Conservation (phyloP, 1,140 invertebrate species). For the Battus philenor region DNA sequence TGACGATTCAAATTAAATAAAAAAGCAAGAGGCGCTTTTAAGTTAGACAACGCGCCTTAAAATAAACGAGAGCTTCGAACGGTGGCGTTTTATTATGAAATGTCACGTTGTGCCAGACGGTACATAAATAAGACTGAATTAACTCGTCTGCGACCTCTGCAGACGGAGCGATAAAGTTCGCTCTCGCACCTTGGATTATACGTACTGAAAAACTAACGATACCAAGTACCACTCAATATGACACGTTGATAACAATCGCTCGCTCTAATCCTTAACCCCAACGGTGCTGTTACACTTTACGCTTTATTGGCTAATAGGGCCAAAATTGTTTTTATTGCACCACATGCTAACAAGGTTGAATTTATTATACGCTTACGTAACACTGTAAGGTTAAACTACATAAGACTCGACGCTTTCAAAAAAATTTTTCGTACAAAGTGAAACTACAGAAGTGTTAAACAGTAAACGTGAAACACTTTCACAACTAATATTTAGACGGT, state of each 20-base stretch:
- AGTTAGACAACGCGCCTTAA: no score
- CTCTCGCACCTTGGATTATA: constrained; percentile 35
- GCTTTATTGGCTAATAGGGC: constrained; percentile 6
- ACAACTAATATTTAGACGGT: no score
- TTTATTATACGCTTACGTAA: constrained; percentile 9
- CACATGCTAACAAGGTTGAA: constrained; percentile 11
- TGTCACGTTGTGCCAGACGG: constrained; percentile 65
- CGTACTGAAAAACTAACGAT: constrained; percentile 20
- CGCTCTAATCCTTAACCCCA: constrained; percentile 1
- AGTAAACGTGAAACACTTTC: no score
- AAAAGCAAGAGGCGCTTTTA: constrained; percentile 38
- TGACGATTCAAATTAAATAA: constrained; percentile 35
- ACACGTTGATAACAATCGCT: constrained; percentile 15
- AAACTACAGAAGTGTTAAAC: not conserved
- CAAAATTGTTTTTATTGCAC: constrained; percentile 9
- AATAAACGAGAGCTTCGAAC: constrained; percentile 30
- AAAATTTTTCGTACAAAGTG: constrained; percentile 5
- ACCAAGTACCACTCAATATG: constrained; percentile 11
- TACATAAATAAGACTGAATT: constrained; percentile 71
- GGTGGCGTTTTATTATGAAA: constrained; percentile 65
- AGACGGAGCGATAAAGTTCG: constrained; percentile 40
- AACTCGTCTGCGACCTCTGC: constrained; percentile 66
- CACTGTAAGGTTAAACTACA: constrained; percentile 1
- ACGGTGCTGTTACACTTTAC: constrained; percentile 1
- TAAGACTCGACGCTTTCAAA: constrained; percentile 4